A percentile compares a stretch with the other conserved stretches of the same genome.
These are phyloP conservation scores for Nasua narica DNA, from an alignment of 2,797 vertebrate genomes.

Conservation along the genomic window DNA sequence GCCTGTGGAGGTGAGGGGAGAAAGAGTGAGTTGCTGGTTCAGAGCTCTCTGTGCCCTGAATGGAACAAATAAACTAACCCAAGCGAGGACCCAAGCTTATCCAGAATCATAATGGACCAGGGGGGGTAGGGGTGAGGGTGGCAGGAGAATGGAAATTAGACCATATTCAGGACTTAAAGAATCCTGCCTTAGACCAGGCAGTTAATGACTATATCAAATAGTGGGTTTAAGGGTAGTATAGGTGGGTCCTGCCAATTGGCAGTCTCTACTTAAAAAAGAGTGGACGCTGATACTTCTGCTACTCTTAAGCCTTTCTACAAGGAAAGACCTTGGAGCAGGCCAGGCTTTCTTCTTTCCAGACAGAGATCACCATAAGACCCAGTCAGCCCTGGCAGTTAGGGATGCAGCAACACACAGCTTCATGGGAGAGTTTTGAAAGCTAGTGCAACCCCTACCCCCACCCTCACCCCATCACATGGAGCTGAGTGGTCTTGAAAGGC, in stretches of 20 bases:
- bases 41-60: background rate
- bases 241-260: background rate
- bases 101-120: background rate
- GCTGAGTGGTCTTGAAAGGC: background rate
- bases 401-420: background rate
- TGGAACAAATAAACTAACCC: constrained; percentile 5
- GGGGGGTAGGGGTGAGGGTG: background rate
- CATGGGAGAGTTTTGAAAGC: background rate
- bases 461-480: background rate
- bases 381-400: background rate
- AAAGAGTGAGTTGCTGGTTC: constrained; percentile 38
- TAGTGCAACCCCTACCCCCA: background rate
- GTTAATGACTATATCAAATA: background rate
- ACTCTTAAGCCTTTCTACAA: background rate
- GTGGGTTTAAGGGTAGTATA: background rate
- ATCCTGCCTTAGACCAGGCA: background rate
- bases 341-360: background rate
- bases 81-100: background rate
- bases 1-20: constrained; percentile 67
- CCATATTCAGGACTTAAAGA: constrained; percentile 8
- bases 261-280: background rate
- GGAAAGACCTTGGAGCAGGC: background rate
- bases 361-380: background rate
- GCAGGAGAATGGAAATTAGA: background rate
- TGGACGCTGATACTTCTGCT: background rate